These are phyloP conservation scores for Salticus scenicus DNA, from an alignment of 2,888 invertebrate genomes.

Conservation along the genomic window DNA sequence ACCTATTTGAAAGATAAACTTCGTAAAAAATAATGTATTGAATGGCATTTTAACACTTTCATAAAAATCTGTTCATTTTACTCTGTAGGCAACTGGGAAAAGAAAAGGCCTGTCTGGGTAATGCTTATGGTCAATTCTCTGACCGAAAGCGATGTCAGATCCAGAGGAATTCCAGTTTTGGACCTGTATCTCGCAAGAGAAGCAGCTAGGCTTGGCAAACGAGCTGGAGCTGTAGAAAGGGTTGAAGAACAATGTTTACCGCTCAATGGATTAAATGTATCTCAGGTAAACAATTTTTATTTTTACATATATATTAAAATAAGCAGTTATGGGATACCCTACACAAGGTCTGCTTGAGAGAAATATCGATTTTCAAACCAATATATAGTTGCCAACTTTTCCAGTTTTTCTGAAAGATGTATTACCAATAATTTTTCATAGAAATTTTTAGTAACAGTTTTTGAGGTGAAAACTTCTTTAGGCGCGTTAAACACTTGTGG, in stretches of 20 bases:
- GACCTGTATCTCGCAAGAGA: constrained; percentile 79
- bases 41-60: too few species aligned
- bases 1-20: too few species aligned
- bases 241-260: constrained; percentile 80
- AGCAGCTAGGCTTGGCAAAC: constrained; percentile 77
- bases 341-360: too few species aligned
- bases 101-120: constrained; percentile 79
- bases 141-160: constrained; percentile 77
- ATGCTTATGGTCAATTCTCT: constrained; percentile 79
- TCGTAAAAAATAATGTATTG: too few species aligned
- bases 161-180: constrained; percentile 78
- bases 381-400: too few species aligned
- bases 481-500: too few species aligned
- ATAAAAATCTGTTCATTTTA: background rate
- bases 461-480: too few species aligned
- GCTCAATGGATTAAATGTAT: constrained; percentile 78
- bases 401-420: too few species aligned
- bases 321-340: too few species aligned
- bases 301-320: background rate
- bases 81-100: constrained; percentile 77
- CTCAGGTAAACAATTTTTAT: constrained; percentile 78
- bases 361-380: too few species aligned
- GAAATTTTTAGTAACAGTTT: too few species aligned
- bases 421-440: too few species aligned
- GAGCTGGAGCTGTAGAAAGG: constrained; percentile 78